Conservation (phyloP, 2,888 invertebrate genomes). For the Acrobasis consociella region DNA sequence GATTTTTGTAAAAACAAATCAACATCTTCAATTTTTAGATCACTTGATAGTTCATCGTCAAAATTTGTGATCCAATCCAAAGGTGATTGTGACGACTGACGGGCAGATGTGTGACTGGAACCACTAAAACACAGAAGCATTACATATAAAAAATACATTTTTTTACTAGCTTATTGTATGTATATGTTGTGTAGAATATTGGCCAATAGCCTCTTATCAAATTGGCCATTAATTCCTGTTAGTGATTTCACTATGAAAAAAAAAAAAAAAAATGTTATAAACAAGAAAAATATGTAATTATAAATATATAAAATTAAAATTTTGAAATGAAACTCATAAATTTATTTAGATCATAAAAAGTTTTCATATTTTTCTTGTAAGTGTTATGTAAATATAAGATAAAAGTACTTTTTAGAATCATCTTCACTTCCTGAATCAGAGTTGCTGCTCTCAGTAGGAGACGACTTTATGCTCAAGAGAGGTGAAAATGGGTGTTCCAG, state of each 20-base stretch:
- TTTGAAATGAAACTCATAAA: too few relatives aligned
- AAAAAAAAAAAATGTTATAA: too few relatives aligned
- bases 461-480: constrained; percentile 62
- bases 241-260: too few relatives aligned
- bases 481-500: constrained; percentile 70
- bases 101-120: constrained; percentile 54
- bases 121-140: constrained; percentile 35
- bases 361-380: too few relatives aligned
- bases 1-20: constrained; percentile 70
- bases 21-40: constrained; percentile 69
- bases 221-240: too few relatives aligned
- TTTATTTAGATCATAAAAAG: too few relatives aligned
- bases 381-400: too few relatives aligned
- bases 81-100: constrained; percentile 66
- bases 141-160: not conserved
- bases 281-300: too few relatives aligned
- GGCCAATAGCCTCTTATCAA: too few relatives aligned
- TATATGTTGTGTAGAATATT: too few relatives aligned
- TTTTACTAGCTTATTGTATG: too few relatives aligned
- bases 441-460: constrained; percentile 63
- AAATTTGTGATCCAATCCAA: constrained; percentile 61
- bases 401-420: constrained; percentile 70
- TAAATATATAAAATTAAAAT: too few relatives aligned
- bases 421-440: constrained; percentile 78
- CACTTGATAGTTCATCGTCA: constrained; percentile 60